These are phyloP conservation scores for Scaptomyza hsui DNA, from an alignment of 1,140 invertebrate genomes.

Conservation along the genomic window DNA sequence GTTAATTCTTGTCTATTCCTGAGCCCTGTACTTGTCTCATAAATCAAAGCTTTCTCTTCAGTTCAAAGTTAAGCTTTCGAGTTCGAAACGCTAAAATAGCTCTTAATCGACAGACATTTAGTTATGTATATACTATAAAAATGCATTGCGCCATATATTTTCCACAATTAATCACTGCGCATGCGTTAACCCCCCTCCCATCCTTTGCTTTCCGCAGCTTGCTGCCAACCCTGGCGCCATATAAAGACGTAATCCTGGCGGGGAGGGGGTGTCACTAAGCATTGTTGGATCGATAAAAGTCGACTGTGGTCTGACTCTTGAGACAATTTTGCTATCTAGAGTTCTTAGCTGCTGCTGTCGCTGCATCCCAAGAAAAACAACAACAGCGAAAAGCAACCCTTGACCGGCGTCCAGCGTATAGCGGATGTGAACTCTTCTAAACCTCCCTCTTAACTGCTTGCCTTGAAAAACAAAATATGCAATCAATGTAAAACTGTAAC, in stretches of 20 bases:
- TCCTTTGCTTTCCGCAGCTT: not conserved
- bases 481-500: conserved; percentile 20
- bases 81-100: too few relatives aligned
- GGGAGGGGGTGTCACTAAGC: not conserved
- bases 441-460: not conserved
- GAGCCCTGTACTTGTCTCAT: too few relatives aligned
- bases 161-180: conserved; percentile 28
- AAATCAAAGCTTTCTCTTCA: not conserved
- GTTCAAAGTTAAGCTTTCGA: not conserved
- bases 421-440: conserved; percentile 13
- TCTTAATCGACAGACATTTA: not conserved
- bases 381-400: conserved; percentile 23
- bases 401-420: conserved; percentile 34
- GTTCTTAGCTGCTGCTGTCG: not conserved
- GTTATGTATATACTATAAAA: conserved; percentile 53
- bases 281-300: conserved; percentile 77
- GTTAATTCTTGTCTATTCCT: too few relatives aligned
- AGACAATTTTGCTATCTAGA: conserved; percentile 7
- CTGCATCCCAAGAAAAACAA: conserved; percentile 10
- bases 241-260: conserved; percentile 72
- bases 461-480: not conserved
- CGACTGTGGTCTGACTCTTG: conserved; percentile 1
- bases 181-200: conserved; percentile 38
- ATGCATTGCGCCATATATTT: conserved; percentile 54
- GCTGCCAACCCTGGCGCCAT: conserved; percentile 58